These are phyloP conservation scores for Bombus vancouverensis DNA, from an alignment of 1,140 invertebrate species.

Conservation along the genomic window DNA sequence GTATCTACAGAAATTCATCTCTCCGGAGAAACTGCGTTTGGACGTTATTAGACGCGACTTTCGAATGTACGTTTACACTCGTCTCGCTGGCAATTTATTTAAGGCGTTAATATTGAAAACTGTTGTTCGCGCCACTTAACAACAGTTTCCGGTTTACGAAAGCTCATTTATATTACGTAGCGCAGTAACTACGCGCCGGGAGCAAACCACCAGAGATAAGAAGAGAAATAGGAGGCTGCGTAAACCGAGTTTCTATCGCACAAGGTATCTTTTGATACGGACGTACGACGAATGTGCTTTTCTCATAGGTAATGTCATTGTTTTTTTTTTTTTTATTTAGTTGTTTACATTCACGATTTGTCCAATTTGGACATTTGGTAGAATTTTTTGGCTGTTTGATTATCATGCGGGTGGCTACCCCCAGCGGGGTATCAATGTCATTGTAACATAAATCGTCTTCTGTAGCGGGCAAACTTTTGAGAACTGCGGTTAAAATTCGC, in stretches of 20 bases:
- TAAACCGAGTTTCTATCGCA: constrained; percentile 6
- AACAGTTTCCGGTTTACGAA: constrained; percentile 20
- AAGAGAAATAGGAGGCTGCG: constrained; percentile 32
- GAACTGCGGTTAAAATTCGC: too few relatives aligned
- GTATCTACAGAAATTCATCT: not conserved
- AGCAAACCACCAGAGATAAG: constrained; percentile 18
- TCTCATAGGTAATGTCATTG: not conserved
- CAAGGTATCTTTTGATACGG: not conserved
- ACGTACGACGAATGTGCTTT: not conserved
- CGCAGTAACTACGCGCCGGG: not conserved
- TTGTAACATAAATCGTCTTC: too few relatives aligned
- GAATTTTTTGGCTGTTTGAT: too few relatives aligned
- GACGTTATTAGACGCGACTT: not conserved
- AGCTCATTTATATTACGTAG: constrained; percentile 34
- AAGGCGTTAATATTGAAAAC: constrained; percentile 19
- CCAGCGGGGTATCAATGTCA: too few relatives aligned
- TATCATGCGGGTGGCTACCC: too few relatives aligned
- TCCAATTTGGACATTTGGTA: too few relatives aligned
- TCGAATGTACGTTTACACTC: not conserved
- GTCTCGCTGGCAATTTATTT: not conserved
- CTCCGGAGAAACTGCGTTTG: not conserved
- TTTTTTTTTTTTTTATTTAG: too few relatives aligned
- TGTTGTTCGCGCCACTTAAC: constrained; percentile 28
- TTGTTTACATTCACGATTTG: too few relatives aligned
- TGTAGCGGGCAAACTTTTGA: too few relatives aligned